phyloP scores from a whole-genome alignment of 2,113 vertebrate species.

The Epinephelus lanceolatus region DNA sequence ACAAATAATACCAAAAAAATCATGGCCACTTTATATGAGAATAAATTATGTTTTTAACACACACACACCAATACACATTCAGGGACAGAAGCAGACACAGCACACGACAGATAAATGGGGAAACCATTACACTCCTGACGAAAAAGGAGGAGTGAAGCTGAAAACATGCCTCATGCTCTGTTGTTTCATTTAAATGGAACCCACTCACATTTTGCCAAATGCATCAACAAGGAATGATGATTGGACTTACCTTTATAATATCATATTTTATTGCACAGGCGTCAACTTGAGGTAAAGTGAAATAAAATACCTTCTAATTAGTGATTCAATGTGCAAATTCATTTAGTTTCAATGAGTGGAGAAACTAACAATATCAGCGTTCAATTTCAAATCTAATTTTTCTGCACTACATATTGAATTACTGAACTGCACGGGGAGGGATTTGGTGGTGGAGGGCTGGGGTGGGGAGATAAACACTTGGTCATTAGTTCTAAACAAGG shows the following conservation, averaged over 20 bases:
- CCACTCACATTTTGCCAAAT: background rate
- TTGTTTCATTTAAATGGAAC: background rate
- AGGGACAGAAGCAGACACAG: background rate
- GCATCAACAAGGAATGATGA: conserved; percentile 2
- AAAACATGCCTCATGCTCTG: background rate
- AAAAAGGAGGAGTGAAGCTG: background rate
- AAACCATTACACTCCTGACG: background rate
- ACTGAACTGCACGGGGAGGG: conserved; percentile 37
- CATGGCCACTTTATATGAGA: background rate
- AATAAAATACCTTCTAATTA: conserved; percentile 80
- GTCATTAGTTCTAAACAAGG: conserved; percentile 72
- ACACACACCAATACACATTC: background rate
- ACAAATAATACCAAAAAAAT: background rate
- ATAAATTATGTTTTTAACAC: background rate
- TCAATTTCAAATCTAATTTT: conserved; percentile 74
- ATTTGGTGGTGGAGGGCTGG: background rate
- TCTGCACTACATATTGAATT: conserved; percentile 68
- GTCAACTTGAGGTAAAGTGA: conserved; percentile 59
- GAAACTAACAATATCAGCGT: conserved; percentile 70
- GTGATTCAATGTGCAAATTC: conserved; percentile 69
- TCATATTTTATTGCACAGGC: conserved; percentile 49
- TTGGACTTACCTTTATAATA: conserved; percentile 41
- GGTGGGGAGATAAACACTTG: conserved; percentile 44
- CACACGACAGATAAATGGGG: fast-evolving
- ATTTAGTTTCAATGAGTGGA: conserved; percentile 71